phyloP scores from a whole-genome alignment of 2,888 invertebrate species.

The Incurvaria masculella region DNA sequence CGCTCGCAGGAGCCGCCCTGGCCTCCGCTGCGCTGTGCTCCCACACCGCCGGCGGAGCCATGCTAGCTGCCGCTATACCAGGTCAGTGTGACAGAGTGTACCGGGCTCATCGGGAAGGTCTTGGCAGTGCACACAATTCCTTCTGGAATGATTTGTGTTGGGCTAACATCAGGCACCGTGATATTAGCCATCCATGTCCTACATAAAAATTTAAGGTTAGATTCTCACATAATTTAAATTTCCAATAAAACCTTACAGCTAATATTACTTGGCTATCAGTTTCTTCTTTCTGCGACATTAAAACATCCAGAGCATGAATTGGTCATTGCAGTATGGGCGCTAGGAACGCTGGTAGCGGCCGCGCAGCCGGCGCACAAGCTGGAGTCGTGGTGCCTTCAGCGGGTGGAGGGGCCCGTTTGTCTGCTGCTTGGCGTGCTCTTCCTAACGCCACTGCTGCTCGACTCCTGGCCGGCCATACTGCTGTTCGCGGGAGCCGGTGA shows the following conservation, averaged over 20 bases:
- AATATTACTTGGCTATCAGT: too few relatives aligned
- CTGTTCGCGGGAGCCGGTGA: constrained; percentile 60
- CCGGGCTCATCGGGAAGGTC: too few relatives aligned
- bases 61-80: constrained; percentile 41
- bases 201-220: too few relatives aligned
- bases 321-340: constrained; percentile 43
- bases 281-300: not conserved
- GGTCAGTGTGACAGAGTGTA: too few relatives aligned
- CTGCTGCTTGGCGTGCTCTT: constrained; percentile 50
- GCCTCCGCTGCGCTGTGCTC: constrained; percentile 39
- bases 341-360: constrained; percentile 47
- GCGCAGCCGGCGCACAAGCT: constrained; percentile 54
- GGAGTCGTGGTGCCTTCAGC: constrained; percentile 32
- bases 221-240: too few relatives aligned
- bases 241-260: too few relatives aligned
- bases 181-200: too few relatives aligned
- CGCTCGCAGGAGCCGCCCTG: constrained; percentile 33
- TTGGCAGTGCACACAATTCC: too few relatives aligned
- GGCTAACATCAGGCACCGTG: too few relatives aligned
- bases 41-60: constrained; percentile 30
- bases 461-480: constrained; percentile 60
- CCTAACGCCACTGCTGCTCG: constrained; percentile 53
- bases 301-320: constrained; percentile 14
- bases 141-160: too few relatives aligned
- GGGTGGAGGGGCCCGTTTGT: constrained; percentile 37